Conservation (phyloP, 2,113 vertebrate species). For the Ptyas mucosa region DNA sequence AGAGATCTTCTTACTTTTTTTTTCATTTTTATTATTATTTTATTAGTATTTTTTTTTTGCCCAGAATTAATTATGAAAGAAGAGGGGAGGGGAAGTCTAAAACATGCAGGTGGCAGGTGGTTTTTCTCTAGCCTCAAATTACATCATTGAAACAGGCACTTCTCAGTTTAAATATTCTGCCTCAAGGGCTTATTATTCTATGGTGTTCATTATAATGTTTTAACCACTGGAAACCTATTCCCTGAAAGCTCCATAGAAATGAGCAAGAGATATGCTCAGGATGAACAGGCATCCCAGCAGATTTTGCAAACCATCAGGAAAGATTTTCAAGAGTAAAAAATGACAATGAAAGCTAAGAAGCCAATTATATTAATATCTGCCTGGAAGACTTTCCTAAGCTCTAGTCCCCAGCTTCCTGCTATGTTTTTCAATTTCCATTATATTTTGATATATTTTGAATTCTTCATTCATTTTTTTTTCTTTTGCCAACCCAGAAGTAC, state of each 20-base stretch:
- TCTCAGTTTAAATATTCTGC: conserved; percentile 1
- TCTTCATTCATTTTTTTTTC: not conserved
- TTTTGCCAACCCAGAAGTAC: not conserved
- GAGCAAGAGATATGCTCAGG: not conserved
- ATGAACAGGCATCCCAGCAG: not conserved
- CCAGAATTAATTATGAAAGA: conserved; percentile 11
- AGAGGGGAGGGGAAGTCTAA: not conserved
- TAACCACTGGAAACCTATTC: not conserved
- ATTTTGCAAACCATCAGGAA: not conserved
- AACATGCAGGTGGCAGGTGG: conserved; percentile 17
- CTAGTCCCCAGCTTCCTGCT: not conserved
- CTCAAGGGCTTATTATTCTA: not conserved
- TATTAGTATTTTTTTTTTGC: too few relatives aligned
- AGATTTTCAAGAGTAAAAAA: conserved; percentile 1
- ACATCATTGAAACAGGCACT: not conserved
- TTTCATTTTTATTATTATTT: not conserved
- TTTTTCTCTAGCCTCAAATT: not conserved
- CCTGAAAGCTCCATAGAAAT: not conserved
- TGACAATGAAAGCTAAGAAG: not conserved
- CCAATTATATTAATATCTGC: not conserved
- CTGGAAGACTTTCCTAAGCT: not conserved
- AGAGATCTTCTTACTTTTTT: not conserved
- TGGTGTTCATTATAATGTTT: not conserved
- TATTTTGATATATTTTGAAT: not conserved
- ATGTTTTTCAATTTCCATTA: not conserved